A percentile compares a stretch with the other conserved stretches of the same genome.
Evolutionary conservation across 2,113 vertebrate genomes (phyloP).

Genomic region (Okapia johnstoni): DNA sequence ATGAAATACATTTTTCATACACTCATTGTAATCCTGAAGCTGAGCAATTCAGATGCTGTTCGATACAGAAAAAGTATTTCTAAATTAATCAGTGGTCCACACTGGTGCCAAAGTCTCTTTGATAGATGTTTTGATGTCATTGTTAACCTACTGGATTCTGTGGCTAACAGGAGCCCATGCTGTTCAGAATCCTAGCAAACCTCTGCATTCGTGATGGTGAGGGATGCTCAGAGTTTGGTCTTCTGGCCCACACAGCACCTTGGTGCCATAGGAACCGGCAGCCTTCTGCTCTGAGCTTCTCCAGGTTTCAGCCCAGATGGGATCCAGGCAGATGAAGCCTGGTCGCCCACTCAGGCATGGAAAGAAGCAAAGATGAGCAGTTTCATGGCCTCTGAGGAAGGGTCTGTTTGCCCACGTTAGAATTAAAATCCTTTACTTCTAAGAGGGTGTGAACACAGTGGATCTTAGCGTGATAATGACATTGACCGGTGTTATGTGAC

Average conservation of each 20-base stretch:
- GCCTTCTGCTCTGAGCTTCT: neutral
- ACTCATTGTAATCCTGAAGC: neutral
- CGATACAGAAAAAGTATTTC: conserved; percentile 18
- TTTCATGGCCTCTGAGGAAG: neutral
- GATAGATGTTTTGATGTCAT: neutral
- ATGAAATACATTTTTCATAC: neutral
- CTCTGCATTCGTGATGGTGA: fast-evolving
- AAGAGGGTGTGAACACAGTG: neutral
- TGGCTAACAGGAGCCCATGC: neutral
- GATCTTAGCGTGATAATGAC: neutral
- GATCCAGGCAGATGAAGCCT: neutral
- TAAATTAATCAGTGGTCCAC: conserved; percentile 25
- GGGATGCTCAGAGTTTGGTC: fast-evolving
- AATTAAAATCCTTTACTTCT: conserved; percentile 38
- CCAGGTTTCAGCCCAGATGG: neutral
- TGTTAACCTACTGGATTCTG: neutral
- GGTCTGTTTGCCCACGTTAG: neutral
- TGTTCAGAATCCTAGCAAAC: neutral
- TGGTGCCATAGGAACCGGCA: fast-evolving
- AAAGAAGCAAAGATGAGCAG: neutral
- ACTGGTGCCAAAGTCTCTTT: neutral
- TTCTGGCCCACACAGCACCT: neutral
- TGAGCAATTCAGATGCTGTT: neutral
- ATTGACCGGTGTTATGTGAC: neutral
- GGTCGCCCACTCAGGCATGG: neutral